Evolutionary conservation across 2,888 invertebrate species (phyloP).

Genomic region (Lasioglossum leucozonium): DNA sequence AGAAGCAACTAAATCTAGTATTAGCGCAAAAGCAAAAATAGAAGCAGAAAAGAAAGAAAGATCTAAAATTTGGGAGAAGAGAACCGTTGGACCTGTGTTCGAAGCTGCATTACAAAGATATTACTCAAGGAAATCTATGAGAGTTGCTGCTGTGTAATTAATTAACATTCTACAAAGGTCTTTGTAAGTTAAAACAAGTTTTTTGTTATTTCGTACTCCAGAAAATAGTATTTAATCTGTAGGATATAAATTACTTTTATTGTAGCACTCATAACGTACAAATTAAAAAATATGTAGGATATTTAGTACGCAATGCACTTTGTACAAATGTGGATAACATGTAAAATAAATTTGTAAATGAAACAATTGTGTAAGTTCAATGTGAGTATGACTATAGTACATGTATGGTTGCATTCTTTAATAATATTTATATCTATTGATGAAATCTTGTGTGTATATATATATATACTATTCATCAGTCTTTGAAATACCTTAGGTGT

Average conservation of each 20-base stretch:
- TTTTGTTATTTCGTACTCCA: neutral
- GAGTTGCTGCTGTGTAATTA: conserved; percentile 74
- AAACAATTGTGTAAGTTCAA: neutral
- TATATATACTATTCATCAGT: conserved; percentile 30
- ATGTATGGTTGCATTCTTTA: neutral
- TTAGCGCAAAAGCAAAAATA: conserved; percentile 40
- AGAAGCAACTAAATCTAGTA: conserved; percentile 15
- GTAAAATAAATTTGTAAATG: conserved; percentile 12
- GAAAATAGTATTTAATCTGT: conserved; percentile 31
- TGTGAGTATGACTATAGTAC: conserved; percentile 14
- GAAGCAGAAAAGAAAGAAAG: conserved; percentile 51
- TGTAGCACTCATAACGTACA: conserved; percentile 21
- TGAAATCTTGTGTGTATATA: conserved; percentile 18
- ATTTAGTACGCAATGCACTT: conserved; percentile 21
- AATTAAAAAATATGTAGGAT: conserved; percentile 30
- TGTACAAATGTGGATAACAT: conserved; percentile 15
- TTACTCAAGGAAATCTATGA: conserved; percentile 89
- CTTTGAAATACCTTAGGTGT: conserved; percentile 24
- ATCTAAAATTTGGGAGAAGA: conserved; percentile 91
- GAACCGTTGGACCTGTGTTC: conserved; percentile 92
- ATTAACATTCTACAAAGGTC: conserved; percentile 5
- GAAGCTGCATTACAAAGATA: conserved; percentile 91
- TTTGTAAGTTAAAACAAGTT: neutral
- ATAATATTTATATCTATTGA: neutral
- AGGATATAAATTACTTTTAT: conserved; percentile 22